Percentiles rank a stretch among this genome's conserved stretches.
Evolutionary conservation across 2,888 invertebrate species (phyloP).

Genomic region (Anarsia innoxiella): DNA sequence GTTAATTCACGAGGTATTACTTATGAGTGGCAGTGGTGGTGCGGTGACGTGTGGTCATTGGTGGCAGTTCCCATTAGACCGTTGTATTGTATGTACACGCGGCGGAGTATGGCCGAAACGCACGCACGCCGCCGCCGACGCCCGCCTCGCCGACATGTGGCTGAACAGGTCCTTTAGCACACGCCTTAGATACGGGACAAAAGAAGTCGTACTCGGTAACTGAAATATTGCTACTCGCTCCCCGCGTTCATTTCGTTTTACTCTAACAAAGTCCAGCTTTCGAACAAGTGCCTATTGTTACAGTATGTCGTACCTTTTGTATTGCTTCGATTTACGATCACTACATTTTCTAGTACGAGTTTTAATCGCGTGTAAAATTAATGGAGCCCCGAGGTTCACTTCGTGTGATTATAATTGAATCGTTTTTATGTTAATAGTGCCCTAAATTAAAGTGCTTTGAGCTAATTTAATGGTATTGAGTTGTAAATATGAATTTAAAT

Average conservation of each 20-base stretch:
- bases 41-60: constrained; percentile 27
- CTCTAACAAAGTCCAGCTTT: not conserved
- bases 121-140: constrained; percentile 1
- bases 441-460: no score
- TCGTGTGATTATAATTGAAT: no score
- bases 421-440: no score
- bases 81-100: constrained; percentile 36
- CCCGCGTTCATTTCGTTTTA: not conserved
- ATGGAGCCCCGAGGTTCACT: no score
- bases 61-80: constrained; percentile 48
- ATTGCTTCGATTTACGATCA: not conserved
- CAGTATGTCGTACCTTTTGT: not conserved
- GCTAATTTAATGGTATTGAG: no score
- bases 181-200: constrained; percentile 78
- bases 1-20: constrained; percentile 30
- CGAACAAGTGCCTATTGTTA: not conserved
- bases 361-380: no score
- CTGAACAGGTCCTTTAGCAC: constrained; percentile 65
- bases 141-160: constrained; percentile 38
- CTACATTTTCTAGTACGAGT: not conserved
- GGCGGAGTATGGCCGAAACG: constrained; percentile 33
- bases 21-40: constrained; percentile 25
- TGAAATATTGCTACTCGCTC: constrained; percentile 1
- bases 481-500: no score
- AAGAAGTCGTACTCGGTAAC: constrained; percentile 82